Evolutionary conservation across 2,113 vertebrate genomes (phyloP).

Genomic region (Callaeas wilsoni): DNA sequence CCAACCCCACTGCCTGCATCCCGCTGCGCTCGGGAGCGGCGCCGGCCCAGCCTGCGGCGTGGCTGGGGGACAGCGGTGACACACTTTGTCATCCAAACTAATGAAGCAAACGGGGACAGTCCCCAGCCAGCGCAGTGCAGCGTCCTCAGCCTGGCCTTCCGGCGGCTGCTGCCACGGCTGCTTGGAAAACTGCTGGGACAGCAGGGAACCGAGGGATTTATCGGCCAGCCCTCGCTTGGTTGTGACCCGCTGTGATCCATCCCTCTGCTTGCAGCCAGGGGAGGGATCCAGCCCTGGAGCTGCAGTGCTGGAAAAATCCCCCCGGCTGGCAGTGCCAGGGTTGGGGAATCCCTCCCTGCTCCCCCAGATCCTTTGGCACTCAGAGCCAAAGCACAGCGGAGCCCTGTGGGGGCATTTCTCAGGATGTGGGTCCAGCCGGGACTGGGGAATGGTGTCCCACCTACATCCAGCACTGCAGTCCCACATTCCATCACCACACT

Average conservation of each 20-base stretch:
- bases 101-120: background rate
- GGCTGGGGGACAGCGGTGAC: background rate
- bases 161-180: background rate
- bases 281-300: background rate
- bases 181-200: background rate
- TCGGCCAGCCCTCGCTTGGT: background rate
- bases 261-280: accelerated
- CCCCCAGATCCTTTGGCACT: background rate
- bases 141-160: background rate
- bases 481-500: accelerated
- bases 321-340: accelerated
- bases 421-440: background rate
- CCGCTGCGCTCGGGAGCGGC: background rate
- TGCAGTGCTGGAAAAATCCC: accelerated
- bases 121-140: background rate
- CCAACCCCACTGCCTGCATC: background rate
- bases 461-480: no score
- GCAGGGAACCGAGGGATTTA: background rate
- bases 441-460: accelerated
- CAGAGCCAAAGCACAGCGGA: background rate
- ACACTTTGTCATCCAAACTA: background rate
- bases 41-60: background rate
- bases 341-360: background rate
- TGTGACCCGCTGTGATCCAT: accelerated
- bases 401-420: background rate